These are phyloP conservation scores for Paracyclopina nana DNA, from an alignment of 1,140 invertebrate species.

Conservation along the genomic window DNA sequence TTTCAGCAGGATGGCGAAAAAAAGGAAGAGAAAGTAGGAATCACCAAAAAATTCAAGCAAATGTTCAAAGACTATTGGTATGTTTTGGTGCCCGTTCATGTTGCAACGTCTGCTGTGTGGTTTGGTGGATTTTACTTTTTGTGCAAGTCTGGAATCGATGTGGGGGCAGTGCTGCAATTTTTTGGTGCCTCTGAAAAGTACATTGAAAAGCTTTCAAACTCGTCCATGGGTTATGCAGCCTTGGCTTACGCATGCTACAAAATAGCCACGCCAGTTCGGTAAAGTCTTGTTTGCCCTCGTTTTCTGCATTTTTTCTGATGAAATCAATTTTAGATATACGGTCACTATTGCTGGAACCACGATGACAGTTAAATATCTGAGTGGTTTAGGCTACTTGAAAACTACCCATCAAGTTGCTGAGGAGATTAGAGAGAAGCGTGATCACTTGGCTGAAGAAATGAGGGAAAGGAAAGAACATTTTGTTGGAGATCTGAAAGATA, in stretches of 20 bases:
- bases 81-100: constrained; percentile 68
- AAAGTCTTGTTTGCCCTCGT: constrained; percentile 29
- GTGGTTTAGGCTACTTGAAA: neutral
- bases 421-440: neutral
- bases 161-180: constrained; percentile 48
- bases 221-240: constrained; percentile 63
- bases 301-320: too few species aligned
- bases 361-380: neutral
- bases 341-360: neutral
- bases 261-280: constrained; percentile 64
- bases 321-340: constrained; percentile 23
- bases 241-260: constrained; percentile 76
- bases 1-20: too few species aligned
- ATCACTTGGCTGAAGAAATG: too few species aligned
- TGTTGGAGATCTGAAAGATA: too few species aligned
- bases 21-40: too few species aligned
- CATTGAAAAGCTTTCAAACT: constrained; percentile 46
- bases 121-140: constrained; percentile 60
- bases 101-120: constrained; percentile 64
- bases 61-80: constrained; percentile 90
- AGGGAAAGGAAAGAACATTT: too few species aligned
- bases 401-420: neutral
- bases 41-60: too few species aligned
- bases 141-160: constrained; percentile 74
- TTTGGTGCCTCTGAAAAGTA: constrained; percentile 52